Evolutionary conservation across 1,140 invertebrate genomes (phyloP).

Genomic region (Halesus radiatus): DNA sequence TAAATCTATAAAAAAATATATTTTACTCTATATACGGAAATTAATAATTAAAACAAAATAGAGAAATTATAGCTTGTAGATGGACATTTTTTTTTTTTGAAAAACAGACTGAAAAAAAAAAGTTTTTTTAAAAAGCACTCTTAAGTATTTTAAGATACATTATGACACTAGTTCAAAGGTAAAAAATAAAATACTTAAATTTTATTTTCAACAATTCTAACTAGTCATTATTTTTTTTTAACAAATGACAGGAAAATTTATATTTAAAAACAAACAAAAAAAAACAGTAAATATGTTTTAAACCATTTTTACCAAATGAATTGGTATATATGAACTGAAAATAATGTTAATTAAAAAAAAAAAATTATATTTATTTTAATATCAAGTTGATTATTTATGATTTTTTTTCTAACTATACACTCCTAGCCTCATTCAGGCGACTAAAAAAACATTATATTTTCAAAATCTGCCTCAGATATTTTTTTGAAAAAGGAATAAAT

Average conservation of each 20-base stretch:
- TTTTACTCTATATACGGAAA: too few relatives aligned
- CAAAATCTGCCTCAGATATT: not conserved
- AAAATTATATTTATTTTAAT: conserved; percentile 18
- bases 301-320: conserved; percentile 6
- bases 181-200: conserved; percentile 12
- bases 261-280: conserved; percentile 1
- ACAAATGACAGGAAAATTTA: not conserved
- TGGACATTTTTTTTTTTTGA: too few relatives aligned
- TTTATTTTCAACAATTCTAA: conserved; percentile 2
- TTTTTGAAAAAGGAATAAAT: too few relatives aligned
- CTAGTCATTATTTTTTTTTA: conserved; percentile 15
- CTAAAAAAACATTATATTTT: not conserved
- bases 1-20: not conserved
- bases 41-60: too few relatives aligned
- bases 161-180: not conserved
- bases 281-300: not conserved
- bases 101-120: not conserved
- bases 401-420: conserved; percentile 24
- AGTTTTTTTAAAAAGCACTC: conserved; percentile 8
- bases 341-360: conserved; percentile 21
- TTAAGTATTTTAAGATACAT: not conserved
- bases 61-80: too few relatives aligned
- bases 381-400: conserved; percentile 22
- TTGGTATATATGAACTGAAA: conserved; percentile 13
- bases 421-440: not conserved